phyloP scores from a whole-genome alignment of 2,888 invertebrate species.

The Hemicrepidius hirtus region DNA sequence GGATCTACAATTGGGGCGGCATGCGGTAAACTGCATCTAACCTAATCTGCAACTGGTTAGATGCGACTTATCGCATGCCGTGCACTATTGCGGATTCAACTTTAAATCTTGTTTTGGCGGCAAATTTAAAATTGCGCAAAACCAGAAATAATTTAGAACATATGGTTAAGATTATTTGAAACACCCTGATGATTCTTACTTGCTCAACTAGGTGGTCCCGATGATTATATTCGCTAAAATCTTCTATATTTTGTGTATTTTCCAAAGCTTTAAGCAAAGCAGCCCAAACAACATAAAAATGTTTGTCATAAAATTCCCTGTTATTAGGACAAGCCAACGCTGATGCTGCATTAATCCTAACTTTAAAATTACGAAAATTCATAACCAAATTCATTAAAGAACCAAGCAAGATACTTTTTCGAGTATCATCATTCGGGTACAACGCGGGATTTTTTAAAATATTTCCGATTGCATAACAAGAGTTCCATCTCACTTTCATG shows the following conservation, averaged over 20 bases:
- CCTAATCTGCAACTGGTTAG: too few relatives aligned
- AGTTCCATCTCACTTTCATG: conserved; percentile 95
- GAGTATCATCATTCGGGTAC: conserved; percentile 66
- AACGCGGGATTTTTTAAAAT: conserved; percentile 80
- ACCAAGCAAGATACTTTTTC: conserved; percentile 77
- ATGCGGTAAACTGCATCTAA: too few relatives aligned
- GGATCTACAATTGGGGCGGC: too few relatives aligned
- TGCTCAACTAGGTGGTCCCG: conserved; percentile 90
- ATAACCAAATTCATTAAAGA: conserved; percentile 80
- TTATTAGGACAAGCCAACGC: conserved; percentile 80
- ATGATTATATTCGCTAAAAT: conserved; percentile 90
- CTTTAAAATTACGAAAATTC: conserved; percentile 90
- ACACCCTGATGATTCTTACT: conserved; percentile 72
- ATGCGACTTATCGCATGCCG: too few relatives aligned
- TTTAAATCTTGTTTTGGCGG: too few relatives aligned
- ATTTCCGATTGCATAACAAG: conserved; percentile 90
- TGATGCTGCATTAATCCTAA: conserved; percentile 89
- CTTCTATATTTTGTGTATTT: conserved; percentile 85
- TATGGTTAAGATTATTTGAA: too few relatives aligned
- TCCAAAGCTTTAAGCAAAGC: conserved; percentile 84
- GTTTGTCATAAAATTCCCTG: conserved; percentile 79
- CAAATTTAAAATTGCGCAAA: too few relatives aligned
- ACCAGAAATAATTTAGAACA: too few relatives aligned
- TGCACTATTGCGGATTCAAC: too few relatives aligned
- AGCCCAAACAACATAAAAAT: conserved; percentile 80